A percentile compares a stretch with the other conserved stretches of the same genome.
These are phyloP conservation scores for Lontra canadensis DNA, from an alignment of 2,113 vertebrate genomes.

Conservation along the genomic window DNA sequence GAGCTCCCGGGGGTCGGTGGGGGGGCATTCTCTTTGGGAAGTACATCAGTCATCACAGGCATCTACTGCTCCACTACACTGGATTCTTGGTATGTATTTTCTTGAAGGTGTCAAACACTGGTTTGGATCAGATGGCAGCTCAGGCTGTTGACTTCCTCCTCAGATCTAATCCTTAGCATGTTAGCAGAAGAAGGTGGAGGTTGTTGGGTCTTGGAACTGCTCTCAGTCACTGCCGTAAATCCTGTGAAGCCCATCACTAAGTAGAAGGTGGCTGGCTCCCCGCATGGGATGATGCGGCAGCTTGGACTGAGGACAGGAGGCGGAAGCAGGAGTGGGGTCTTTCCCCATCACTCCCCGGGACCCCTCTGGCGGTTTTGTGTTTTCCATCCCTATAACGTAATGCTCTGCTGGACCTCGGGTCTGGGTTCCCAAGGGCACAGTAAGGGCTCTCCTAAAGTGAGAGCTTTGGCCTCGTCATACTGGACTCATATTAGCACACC, in stretches of 20 bases:
- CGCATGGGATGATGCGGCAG: not conserved
- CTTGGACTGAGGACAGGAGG: not conserved
- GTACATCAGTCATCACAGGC: not conserved
- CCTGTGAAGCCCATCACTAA: not conserved
- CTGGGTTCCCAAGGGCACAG: not conserved
- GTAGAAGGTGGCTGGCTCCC: not conserved
- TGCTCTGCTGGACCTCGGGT: not conserved
- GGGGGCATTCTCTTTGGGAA: not conserved
- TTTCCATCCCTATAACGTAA: not conserved
- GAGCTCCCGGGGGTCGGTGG: accelerated
- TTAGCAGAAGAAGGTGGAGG: not conserved
- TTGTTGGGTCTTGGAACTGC: not conserved
- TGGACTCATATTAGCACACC: not conserved
- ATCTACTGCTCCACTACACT: not conserved
- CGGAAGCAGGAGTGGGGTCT: not conserved
- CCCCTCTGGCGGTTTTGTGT: not conserved
- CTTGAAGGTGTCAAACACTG: not conserved
- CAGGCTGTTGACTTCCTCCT: not conserved
- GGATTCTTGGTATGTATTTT: not conserved
- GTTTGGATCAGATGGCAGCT: not conserved
- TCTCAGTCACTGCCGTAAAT: not conserved
- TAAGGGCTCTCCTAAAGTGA: not conserved
- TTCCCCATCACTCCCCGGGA: not conserved
- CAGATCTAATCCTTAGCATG: not conserved
- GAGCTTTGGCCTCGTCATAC: not conserved